Base-by-base conservation (phyloP, 2,797 vertebrate species). In the Paguma larvata region DNA sequence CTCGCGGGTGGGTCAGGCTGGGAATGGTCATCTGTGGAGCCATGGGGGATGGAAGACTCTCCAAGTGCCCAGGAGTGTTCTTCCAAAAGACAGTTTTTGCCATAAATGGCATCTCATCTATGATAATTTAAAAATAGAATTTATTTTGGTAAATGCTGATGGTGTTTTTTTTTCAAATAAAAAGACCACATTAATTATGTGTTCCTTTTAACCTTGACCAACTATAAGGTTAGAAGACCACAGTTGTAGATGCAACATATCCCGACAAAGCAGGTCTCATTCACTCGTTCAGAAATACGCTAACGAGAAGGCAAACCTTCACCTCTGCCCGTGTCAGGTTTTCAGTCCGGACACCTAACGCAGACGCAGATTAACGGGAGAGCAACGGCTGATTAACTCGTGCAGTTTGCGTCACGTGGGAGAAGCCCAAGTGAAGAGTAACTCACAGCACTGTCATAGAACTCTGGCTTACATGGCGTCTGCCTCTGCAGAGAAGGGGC, bases 81-180 rank as follows among this genome's bases (percentile, higher is more conserved):
- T 56, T 67, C 51, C 63, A 38, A 48, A 72, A 88, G 38, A 63
- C 65, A 63, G 63, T 53, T 62, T 63, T 91, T 87, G 23, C 56
- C 77, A 9, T 77, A 77, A 77, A 88, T 46, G 30, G 27, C 41
- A 84, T 88, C 32, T 89, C 30, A 56, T n/a, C 14, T 91, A 14
- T 91, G 48, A 2, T 70, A 41, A 44, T 62, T 73, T 70, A 91
- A 62, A 84, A 53, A 38, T 34, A 46, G 30, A 77, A 84, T 62
- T 83, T 73, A 34, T 94, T 87, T 91, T 94, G 67, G 34, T 86
- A 89, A 85, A 32, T 82, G 16, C 51, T 59, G 15, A 16, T 62
- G 16, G 12, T n/a, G 8, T 18, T 62, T 48, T 62, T 72, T 83
- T 83, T 30, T 12, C n/a, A 38, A 84, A 67, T 44, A 73, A 77